phyloP scores from a whole-genome alignment of 2,888 invertebrate genomes.

The Pandemis corylana region DNA sequence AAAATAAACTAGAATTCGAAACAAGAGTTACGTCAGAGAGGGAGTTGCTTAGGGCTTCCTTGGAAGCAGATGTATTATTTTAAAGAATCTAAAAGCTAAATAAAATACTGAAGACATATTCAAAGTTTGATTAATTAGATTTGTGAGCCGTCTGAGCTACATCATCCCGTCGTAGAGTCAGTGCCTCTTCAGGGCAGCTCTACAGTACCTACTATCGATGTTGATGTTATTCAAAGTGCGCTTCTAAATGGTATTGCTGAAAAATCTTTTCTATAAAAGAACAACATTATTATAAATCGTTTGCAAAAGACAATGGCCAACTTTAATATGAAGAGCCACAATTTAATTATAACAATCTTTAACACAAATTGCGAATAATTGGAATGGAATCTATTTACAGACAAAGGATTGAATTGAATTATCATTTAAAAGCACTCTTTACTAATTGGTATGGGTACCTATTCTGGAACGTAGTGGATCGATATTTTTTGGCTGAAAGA shows the following conservation, averaged over 20 bases:
- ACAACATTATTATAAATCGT: not conserved
- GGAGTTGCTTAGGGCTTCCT: too few species aligned
- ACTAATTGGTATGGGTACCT: not conserved
- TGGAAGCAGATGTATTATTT: too few species aligned
- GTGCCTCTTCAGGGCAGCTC: too few species aligned
- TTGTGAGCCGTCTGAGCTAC: too few species aligned
- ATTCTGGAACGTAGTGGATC: not conserved
- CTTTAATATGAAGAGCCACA: not conserved
- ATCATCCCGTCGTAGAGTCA: too few species aligned
- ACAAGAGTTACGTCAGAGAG: too few species aligned
- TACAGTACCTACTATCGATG: not conserved
- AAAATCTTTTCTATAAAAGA: not conserved
- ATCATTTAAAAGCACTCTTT: not conserved
- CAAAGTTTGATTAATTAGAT: too few species aligned
- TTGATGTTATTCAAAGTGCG: not conserved
- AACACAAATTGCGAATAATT: not conserved
- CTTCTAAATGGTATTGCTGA: not conserved
- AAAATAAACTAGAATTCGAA: too few species aligned
- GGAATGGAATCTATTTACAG: not conserved
- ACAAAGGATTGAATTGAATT: conserved; percentile 7
- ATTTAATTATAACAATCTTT: not conserved
- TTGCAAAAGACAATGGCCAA: not conserved
- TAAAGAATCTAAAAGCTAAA: too few species aligned
- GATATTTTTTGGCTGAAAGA: conserved; percentile 5
- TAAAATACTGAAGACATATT: too few species aligned